These are phyloP conservation scores for Hypotaenidia okinawae DNA, from an alignment of 2,797 vertebrate genomes.

Conservation along the genomic window DNA sequence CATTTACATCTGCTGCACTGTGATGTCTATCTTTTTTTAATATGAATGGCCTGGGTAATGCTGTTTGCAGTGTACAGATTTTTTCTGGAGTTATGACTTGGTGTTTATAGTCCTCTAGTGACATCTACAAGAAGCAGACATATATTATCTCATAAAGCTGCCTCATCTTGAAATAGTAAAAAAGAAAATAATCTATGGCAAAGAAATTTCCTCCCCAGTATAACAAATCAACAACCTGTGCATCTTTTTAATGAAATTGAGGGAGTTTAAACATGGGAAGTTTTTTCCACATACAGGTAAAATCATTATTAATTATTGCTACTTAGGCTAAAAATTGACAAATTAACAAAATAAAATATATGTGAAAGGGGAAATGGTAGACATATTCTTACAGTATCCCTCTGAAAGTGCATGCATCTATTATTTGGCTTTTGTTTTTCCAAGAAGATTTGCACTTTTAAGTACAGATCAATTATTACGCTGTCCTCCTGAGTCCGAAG, in stretches of 20 bases:
- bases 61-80: neutral
- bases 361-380: neutral
- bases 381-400: neutral
- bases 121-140: neutral
- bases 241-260: neutral
- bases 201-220: neutral
- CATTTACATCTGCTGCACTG: neutral
- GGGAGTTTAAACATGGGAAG: neutral
- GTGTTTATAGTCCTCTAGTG: constrained; percentile 18
- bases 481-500: neutral
- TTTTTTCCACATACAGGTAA: neutral
- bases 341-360: neutral
- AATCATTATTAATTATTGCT: neutral
- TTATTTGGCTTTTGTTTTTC: neutral
- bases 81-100: neutral
- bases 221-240: neutral
- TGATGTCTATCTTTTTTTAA: neutral
- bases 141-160: constrained; percentile 24
- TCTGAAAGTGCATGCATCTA: neutral
- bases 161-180: neutral
- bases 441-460: neutral
- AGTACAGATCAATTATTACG: neutral
- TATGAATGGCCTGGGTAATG: neutral
- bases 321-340: neutral
- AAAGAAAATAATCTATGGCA: neutral